Percentiles rank a stretch among this genome's conserved stretches.
Evolutionary conservation across 1,140 invertebrate species (phyloP).

Genomic region (Alviniconcha marisindica): DNA sequence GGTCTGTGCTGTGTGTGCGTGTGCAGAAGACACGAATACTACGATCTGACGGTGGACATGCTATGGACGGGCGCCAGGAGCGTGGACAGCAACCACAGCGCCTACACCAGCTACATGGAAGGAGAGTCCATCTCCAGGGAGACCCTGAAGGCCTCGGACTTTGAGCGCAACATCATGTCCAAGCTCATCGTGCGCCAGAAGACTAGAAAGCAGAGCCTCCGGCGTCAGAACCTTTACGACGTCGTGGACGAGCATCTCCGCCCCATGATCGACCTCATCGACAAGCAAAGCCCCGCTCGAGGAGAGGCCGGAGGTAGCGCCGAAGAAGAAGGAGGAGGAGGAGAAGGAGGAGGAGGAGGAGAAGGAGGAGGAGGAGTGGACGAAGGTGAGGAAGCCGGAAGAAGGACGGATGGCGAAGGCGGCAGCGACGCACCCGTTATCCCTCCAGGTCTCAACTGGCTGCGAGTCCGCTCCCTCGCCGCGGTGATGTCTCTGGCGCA

Average conservation of each 20-base stretch:
- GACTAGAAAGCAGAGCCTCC: background rate
- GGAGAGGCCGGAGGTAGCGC: background rate
- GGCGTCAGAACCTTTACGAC: background rate
- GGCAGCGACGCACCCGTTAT: background rate
- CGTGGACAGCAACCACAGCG: background rate
- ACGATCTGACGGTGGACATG: background rate
- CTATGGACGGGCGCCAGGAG: background rate
- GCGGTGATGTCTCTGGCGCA: background rate
- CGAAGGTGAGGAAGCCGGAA: background rate
- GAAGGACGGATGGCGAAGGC: background rate
- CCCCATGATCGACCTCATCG: constrained; percentile 6
- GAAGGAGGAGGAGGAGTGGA: background rate
- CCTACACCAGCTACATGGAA: background rate
- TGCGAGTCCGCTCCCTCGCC: background rate
- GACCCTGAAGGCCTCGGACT: background rate
- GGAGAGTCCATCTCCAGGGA: background rate
- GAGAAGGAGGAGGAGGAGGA: background rate
- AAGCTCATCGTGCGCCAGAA: constrained; percentile 2
- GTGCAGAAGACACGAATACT: background rate
- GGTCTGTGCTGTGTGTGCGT: too few species aligned
- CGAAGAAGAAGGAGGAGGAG: background rate
- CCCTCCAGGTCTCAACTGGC: background rate
- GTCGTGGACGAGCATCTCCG: background rate
- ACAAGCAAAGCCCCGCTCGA: background rate
- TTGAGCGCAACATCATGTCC: background rate